Base-by-base conservation (phyloP, 2,888 invertebrate species). In the Rhogogaster chlorosoma region DNA sequence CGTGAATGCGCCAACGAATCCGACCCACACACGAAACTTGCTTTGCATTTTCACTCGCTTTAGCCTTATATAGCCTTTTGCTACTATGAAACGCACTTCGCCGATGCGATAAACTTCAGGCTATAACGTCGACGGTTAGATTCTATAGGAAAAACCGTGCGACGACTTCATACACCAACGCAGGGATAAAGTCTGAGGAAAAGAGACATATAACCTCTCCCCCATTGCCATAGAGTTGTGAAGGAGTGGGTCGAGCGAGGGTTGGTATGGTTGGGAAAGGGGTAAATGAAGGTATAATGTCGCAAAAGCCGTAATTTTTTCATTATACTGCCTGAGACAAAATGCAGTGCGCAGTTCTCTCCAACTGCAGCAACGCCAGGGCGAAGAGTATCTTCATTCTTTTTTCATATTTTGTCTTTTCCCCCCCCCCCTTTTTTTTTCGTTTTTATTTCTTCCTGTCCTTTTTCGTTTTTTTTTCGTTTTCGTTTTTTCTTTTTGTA, bases 221-320 rank as follows among this genome's bases (percentile, higher is more conserved):
- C 0, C 67, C 32, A 67, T 67, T 26, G 67, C 32, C 61, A 70
- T 70, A 36, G 70, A 70, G 70, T 70, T 70, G 36, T 36, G 70
- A 32, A 36, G 26, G 73, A 45, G 26, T 38, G 42, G 15, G 45
- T 42, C 22, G 75, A 26, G 3, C 26, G 42, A 45, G 29, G 49
- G 38, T 42, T 5, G 12, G 67, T 18, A 32, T 86, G 86, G 88
- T 84, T 86, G 26, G 49, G 29, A 36, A 57, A 61, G 78, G 78
- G 80, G 83, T 67, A 67, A 67, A 67, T 70, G 86, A 87, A 87
- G 87, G 86, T 87, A 87, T 89, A 91, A 90, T 88, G 88, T 87
- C 88, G 87, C 88, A 87, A 73, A 90, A 89, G 90, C 89, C 88
- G 89, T 89, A 90, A 90, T 90, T 90, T 89, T 90, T 90, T 90